Evolutionary conservation across 2,113 vertebrate genomes (phyloP).

Genomic region (Dendropsophus ebraccatus): DNA sequence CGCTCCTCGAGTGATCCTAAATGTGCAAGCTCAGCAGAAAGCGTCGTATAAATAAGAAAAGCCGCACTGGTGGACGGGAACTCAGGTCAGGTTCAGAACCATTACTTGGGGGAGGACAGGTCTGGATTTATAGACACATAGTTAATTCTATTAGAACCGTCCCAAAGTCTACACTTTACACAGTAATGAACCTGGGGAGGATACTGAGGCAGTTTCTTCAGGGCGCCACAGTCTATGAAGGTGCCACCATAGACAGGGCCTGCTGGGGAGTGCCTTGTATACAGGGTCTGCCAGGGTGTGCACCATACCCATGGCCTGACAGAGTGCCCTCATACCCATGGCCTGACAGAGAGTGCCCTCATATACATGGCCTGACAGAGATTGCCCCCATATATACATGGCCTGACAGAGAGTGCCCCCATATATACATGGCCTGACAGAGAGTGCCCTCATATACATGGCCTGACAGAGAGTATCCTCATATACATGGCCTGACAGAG

Average conservation of each 20-base stretch:
- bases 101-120: neutral
- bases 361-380: too few relatives aligned
- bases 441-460: too few relatives aligned
- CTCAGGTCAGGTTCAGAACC: neutral
- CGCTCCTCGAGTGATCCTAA: neutral
- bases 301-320: neutral
- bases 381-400: too few relatives aligned
- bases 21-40: neutral
- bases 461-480: too few relatives aligned
- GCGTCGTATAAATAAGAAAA: neutral
- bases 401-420: too few relatives aligned
- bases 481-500: too few relatives aligned
- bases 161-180: neutral
- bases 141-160: neutral
- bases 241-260: neutral
- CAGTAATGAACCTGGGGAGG: neutral
- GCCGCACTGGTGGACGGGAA: neutral
- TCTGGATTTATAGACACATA: neutral
- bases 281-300: neutral
- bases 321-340: neutral
- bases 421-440: too few relatives aligned
- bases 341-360: neutral
- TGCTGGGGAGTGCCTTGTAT: neutral
- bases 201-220: neutral
- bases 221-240: neutral